phyloP scores from a whole-genome alignment of 2,797 vertebrate genomes.

The Amphiprion clarkii region DNA sequence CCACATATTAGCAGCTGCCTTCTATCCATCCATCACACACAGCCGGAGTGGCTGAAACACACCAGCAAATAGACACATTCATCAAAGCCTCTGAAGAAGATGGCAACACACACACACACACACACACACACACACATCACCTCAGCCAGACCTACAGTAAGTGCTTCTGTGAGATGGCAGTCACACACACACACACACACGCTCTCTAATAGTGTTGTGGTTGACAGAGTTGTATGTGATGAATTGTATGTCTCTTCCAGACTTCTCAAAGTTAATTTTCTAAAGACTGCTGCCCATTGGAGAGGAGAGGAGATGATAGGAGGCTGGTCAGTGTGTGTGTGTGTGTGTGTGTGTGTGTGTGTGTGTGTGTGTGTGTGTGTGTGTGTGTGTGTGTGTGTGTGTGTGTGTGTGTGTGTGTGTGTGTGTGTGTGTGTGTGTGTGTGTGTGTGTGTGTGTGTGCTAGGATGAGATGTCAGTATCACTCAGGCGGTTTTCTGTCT shows the following conservation, averaged over 20 bases:
- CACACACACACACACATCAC: slow-evolving; percentile 27
- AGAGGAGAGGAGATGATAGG: slow-evolving; percentile 84
- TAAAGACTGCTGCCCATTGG: slow-evolving; percentile 89
- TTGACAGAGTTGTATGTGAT: slow-evolving; percentile 84
- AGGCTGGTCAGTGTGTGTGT: slow-evolving; percentile 64
- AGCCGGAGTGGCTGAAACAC: slow-evolving; percentile 65
- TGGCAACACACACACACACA: slow-evolving; percentile 40
- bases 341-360: slow-evolving; percentile 40
- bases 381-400: slow-evolving; percentile 55
- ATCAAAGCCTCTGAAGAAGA: slow-evolving; percentile 73
- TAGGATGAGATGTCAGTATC: slow-evolving; percentile 52
- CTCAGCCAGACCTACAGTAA: slow-evolving; percentile 53
- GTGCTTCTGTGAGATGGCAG: slow-evolving; percentile 39
- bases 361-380: slow-evolving; percentile 28
- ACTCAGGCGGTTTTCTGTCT: slow-evolving; percentile 45
- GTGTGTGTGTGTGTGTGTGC: slow-evolving; percentile 30
- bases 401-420: slow-evolving; percentile 39
- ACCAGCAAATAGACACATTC: slow-evolving; percentile 76
- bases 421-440: slow-evolving; percentile 51
- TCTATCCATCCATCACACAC: slow-evolving; percentile 77
- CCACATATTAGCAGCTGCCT: slow-evolving; percentile 76
- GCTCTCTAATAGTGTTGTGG: slow-evolving; percentile 81
- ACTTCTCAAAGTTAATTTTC: slow-evolving; percentile 90
- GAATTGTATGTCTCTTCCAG: slow-evolving; percentile 83
- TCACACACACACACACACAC: slow-evolving; percentile 28